phyloP scores from a whole-genome alignment of 2,888 invertebrate species.

The Sthenelais limicola region DNA sequence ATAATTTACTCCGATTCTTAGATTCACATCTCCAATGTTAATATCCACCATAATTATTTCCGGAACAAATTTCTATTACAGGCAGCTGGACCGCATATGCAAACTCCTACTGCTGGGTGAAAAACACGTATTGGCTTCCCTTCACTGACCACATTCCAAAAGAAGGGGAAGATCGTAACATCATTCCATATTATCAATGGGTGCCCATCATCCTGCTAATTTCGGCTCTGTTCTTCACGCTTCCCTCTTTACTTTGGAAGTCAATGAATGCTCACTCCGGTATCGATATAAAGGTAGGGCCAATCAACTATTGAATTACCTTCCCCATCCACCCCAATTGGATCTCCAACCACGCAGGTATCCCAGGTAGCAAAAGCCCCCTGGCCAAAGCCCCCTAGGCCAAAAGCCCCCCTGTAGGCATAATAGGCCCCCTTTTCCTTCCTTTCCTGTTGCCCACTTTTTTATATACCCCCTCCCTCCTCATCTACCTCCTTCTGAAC shows the following conservation, averaged over 20 bases:
- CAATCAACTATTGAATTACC: background rate
- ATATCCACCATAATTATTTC: too few relatives aligned
- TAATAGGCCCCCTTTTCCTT: too few relatives aligned
- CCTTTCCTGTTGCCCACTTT: too few relatives aligned
- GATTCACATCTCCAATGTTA: too few relatives aligned
- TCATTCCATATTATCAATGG: slow-evolving; percentile 57
- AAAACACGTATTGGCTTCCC: slow-evolving; percentile 55
- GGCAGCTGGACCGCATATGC: slow-evolving; percentile 48
- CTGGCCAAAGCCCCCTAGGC: too few relatives aligned
- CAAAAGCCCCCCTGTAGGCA: too few relatives aligned
- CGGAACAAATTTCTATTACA: too few relatives aligned
- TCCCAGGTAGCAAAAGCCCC: too few relatives aligned
- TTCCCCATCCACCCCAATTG: background rate
- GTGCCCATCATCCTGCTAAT: slow-evolving; percentile 55
- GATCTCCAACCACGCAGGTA: background rate
- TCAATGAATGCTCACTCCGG: slow-evolving; percentile 22
- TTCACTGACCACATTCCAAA: slow-evolving; percentile 55
- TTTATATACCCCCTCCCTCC: too few relatives aligned
- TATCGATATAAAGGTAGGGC: slow-evolving; percentile 23
- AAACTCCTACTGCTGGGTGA: slow-evolving; percentile 56
- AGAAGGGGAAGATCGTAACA: slow-evolving; percentile 51
- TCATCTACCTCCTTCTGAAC: too few relatives aligned
- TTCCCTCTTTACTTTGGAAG: slow-evolving; percentile 23
- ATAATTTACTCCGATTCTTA: too few relatives aligned
- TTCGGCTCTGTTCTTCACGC: slow-evolving; percentile 48